phyloP scores from a whole-genome alignment of 2,113 vertebrate genomes.

The Oreocharis arfaki region DNA sequence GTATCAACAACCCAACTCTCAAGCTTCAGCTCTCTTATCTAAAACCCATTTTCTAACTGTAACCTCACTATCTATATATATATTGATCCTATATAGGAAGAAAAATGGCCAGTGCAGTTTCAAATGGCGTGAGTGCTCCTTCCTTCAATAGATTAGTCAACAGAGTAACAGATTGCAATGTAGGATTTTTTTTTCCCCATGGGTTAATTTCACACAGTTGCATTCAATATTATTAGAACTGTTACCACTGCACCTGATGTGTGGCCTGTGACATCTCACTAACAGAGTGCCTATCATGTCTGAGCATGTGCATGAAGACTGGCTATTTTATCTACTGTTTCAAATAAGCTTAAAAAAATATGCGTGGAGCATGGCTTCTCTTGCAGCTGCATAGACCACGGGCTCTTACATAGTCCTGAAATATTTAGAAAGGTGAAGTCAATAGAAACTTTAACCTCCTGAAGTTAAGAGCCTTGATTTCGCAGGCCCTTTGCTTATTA shows the following conservation, averaged over 20 bases:
- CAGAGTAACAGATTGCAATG: neutral
- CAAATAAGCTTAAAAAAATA: neutral
- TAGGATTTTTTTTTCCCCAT: neutral
- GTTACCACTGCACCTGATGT: neutral
- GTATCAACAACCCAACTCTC: neutral
- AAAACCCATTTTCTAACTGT: constrained; percentile 23
- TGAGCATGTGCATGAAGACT: neutral
- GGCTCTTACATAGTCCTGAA: neutral
- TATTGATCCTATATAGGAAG: constrained; percentile 16
- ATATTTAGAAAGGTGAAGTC: neutral
- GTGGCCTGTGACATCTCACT: neutral
- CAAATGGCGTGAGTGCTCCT: neutral
- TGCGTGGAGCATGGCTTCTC: fast-evolving
- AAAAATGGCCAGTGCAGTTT: constrained; percentile 3
- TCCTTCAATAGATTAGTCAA: constrained; percentile 1
- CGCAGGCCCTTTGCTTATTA: neutral
- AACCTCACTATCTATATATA: neutral
- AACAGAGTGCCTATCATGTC: neutral
- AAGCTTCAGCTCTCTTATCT: neutral
- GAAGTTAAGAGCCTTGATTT: neutral
- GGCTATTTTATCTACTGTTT: neutral
- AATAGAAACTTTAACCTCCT: neutral
- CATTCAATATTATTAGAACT: neutral
- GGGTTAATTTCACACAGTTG: neutral
- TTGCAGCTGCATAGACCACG: neutral